phyloP scores from a whole-genome alignment of 2,113 vertebrate species.

The Plecotus auritus region DNA sequence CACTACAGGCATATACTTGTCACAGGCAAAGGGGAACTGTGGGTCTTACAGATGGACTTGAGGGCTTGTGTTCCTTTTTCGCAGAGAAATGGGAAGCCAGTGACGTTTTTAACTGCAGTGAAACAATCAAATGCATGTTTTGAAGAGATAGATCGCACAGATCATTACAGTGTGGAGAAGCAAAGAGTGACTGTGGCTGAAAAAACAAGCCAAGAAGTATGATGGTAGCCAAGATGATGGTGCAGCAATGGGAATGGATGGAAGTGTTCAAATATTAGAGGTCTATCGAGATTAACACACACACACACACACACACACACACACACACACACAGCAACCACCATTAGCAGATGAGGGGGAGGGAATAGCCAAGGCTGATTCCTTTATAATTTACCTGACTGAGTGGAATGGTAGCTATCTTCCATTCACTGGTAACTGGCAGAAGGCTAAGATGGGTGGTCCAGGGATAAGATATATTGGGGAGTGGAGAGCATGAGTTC shows the following conservation, averaged over 20 bases:
- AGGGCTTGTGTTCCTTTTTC: not conserved
- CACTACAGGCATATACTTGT: not conserved
- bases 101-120: not conserved
- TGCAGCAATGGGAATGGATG: not conserved
- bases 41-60: not conserved
- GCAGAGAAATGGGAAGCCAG: not conserved
- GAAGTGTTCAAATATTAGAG: not conserved
- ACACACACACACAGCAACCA: not conserved
- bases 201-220: not conserved
- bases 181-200: not conserved
- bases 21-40: not conserved
- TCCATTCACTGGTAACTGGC: not conserved
- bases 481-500: not conserved
- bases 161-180: not conserved
- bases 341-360: not conserved
- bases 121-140: not conserved
- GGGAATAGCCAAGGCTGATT: no score
- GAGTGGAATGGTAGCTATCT: no score
- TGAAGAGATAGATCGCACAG: not conserved
- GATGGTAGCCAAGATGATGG: not conserved
- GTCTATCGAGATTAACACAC: not conserved
- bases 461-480: not conserved
- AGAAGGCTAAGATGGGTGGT: not conserved
- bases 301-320: no score
- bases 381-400: not conserved